Percentiles rank a stretch among this genome's conserved stretches.
Conservation (phyloP, 1,140 invertebrate species). For the Brachionus asplanchnoidis region DNA sequence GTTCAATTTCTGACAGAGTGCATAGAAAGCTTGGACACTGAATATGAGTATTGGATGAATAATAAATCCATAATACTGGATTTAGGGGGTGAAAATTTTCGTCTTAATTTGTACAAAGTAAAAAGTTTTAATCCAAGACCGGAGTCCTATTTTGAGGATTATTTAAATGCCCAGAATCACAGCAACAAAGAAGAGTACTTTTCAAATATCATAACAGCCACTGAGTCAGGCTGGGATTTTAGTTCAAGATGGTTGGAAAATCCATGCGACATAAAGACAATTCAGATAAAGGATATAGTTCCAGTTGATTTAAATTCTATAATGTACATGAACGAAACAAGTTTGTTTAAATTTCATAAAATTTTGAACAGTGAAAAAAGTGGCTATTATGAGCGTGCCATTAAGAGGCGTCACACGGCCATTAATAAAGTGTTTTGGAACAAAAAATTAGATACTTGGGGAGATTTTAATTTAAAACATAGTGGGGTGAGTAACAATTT, state of each 20-base stretch:
- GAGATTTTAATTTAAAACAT: slow-evolving; percentile 72
- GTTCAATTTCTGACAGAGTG: neutral
- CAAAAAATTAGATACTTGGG: slow-evolving; percentile 71
- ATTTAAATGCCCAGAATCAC: slow-evolving; percentile 41
- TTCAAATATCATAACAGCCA: slow-evolving; percentile 75
- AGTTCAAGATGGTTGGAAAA: slow-evolving; percentile 75
- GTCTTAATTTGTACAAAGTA: neutral
- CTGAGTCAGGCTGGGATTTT: slow-evolving; percentile 91
- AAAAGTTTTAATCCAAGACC: slow-evolving; percentile 60
- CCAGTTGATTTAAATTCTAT: slow-evolving; percentile 81
- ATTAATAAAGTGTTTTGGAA: slow-evolving; percentile 75
- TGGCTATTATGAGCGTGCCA: slow-evolving; percentile 63
- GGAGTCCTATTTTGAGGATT: slow-evolving; percentile 75
- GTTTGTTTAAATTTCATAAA: slow-evolving; percentile 67
- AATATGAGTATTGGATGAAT: slow-evolving; percentile 41
- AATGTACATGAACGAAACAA: slow-evolving; percentile 70
- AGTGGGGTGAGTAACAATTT: slow-evolving; percentile 64
- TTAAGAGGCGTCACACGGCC: slow-evolving; percentile 58
- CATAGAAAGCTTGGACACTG: neutral
- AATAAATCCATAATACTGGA: neutral
- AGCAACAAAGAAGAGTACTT: slow-evolving; percentile 64
- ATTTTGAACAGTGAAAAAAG: slow-evolving; percentile 49
- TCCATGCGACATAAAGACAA: slow-evolving; percentile 49
- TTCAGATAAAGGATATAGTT: slow-evolving; percentile 65
- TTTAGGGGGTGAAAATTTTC: neutral